Conservation (phyloP, 2,797 vertebrate genomes). For the Monodelphis domestica region DNA sequence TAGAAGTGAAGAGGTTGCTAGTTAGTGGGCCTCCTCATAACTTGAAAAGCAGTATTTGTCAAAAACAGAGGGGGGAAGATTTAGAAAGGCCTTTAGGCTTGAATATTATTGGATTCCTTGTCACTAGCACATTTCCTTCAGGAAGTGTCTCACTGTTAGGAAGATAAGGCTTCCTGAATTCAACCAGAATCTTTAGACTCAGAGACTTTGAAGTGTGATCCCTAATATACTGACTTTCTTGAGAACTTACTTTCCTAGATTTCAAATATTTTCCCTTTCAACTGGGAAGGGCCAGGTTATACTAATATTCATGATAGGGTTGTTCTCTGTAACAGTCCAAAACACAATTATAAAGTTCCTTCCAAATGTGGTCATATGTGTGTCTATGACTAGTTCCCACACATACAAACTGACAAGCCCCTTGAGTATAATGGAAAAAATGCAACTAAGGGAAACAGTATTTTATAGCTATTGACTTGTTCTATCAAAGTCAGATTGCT, state of each 20-base stretch:
- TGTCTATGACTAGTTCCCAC: background rate
- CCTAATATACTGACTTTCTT: slow-evolving; percentile 8
- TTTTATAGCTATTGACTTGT: background rate
- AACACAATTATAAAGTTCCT: background rate
- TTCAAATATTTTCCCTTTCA: slow-evolving; percentile 15
- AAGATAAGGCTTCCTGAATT: slow-evolving; percentile 23
- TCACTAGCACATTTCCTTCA: slow-evolving; percentile 48
- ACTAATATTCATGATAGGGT: slow-evolving; percentile 9
- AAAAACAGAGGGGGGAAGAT: slow-evolving; percentile 58
- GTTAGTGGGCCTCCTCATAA: slow-evolving; percentile 70
- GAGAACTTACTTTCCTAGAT: background rate
- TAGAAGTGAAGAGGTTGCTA: slow-evolving; percentile 77
- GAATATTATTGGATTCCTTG: slow-evolving; percentile 31
- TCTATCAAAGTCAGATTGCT: background rate
- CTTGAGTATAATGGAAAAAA: slow-evolving; percentile 23
- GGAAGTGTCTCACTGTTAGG: slow-evolving; percentile 46
- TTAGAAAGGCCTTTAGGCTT: slow-evolving; percentile 42
- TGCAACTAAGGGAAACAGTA: slow-evolving; percentile 12
- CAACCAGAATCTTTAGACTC: background rate
- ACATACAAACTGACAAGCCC: background rate
- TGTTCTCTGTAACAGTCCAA: slow-evolving; percentile 11
- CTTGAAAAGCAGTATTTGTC: slow-evolving; percentile 75
- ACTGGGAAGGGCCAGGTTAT: background rate
- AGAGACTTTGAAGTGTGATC: slow-evolving; percentile 46
- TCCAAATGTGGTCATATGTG: background rate